These are phyloP conservation scores for Cirrhinus molitorella DNA, from an alignment of 2,797 vertebrate genomes.

Conservation along the genomic window DNA sequence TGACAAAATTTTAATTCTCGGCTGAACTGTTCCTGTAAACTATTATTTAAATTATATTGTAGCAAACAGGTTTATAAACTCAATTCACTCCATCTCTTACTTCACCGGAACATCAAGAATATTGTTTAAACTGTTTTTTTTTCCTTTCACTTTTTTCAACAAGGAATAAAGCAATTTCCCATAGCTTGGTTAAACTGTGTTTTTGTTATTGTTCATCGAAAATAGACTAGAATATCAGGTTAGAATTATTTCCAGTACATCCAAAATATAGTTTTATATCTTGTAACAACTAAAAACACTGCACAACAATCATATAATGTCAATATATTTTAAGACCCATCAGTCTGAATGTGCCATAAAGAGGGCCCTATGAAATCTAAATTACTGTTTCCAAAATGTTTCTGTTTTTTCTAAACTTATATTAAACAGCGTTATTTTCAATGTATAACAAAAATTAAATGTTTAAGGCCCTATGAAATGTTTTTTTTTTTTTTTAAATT, in stretches of 20 bases:
- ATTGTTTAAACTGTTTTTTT: not conserved
- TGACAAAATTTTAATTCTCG: no score
- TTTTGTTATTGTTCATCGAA: constrained; percentile 27
- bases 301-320: constrained; percentile 71
- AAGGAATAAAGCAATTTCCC: constrained; percentile 6
- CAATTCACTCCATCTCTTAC: not conserved
- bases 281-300: constrained; percentile 51
- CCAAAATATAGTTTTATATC: constrained; percentile 28
- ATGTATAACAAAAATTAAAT: no score
- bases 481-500: no score
- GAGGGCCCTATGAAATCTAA: no score
- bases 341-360: constrained; percentile 35
- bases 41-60: not conserved
- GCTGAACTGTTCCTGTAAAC: no score
- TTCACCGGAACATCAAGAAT: not conserved
- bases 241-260: constrained; percentile 51
- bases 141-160: not conserved
- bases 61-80: not conserved
- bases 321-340: constrained; percentile 53
- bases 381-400: no score
- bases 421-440: no score
- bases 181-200: not conserved
- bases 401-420: no score
- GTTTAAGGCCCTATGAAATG: no score
- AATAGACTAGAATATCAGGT: constrained; percentile 48